phyloP scores from a whole-genome alignment of 2,888 invertebrate genomes.

The Clusia tigrina region DNA sequence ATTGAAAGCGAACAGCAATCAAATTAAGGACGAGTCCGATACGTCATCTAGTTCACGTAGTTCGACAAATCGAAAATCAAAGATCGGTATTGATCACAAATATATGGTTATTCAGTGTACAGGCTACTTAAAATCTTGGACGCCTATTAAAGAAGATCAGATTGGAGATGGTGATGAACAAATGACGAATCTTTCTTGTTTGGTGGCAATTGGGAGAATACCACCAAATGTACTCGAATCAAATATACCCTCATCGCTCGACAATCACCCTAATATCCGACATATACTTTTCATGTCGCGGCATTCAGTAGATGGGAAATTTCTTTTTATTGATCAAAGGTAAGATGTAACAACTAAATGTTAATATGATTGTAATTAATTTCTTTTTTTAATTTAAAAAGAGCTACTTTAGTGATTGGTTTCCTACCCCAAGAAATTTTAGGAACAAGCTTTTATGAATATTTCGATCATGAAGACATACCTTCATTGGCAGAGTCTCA shows the following conservation, averaged over 20 bases:
- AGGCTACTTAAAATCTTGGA: conserved; percentile 92
- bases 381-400: conserved; percentile 56
- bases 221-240: conserved; percentile 69
- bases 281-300: conserved; percentile 82
- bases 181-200: conserved; percentile 78
- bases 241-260: conserved; percentile 65
- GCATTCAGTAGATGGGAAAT: conserved; percentile 90
- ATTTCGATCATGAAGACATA: conserved; percentile 85
- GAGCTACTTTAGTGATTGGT: conserved; percentile 87
- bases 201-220: conserved; percentile 86
- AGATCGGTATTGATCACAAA: conserved; percentile 73
- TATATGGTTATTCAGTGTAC: conserved; percentile 92
- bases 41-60: conserved; percentile 64
- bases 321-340: conserved; percentile 92
- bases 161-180: conserved; percentile 70
- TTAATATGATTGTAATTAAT: neutral
- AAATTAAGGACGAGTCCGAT: conserved; percentile 76
- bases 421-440: conserved; percentile 92
- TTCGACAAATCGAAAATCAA: conserved; percentile 74
- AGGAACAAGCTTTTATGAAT: conserved; percentile 93
- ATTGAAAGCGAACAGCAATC: conserved; percentile 71
- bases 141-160: conserved; percentile 79
- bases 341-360: conserved; percentile 49
- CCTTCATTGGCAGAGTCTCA: conserved; percentile 82
- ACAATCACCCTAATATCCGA: conserved; percentile 67